Evolutionary conservation across 2,113 vertebrate species (phyloP), one percentile per base, ranked within the genome.

Genomic region (Phoxinus phoxinus): DNA sequence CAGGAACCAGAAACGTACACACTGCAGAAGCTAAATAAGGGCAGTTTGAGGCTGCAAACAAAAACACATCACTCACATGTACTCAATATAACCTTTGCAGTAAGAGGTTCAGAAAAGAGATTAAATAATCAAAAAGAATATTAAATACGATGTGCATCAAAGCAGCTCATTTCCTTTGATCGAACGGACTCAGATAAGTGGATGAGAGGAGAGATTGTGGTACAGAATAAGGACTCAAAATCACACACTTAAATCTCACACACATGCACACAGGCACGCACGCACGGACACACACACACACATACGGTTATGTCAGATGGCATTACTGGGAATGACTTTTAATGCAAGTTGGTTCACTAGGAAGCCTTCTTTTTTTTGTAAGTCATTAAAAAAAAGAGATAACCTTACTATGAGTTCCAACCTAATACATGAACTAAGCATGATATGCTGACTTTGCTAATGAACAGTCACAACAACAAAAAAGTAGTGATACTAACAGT

Each of bases 191-290:
- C 32, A 21, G 77, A 15, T 25, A 30, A 81, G 23, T 21, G 41
- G 56, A 63, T 27, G 37, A 65, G 59, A 11, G 23, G 4, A 32
- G 27, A 58, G 56, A 59, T 25, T 59, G 35, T 58, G 17, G 51
- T 23, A 37, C 4, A 77, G 48, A 58, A 77, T 73, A 27, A 51
- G 27, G 37, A 46, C 37, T 73, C 37, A n/a, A 23, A 56, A 21
- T 56, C 6, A 56, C 53, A 73, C 15, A 3, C 25, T 46, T 12
- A 17, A 53, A 46, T 3, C 25, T 17, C 27, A 11, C 67, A 46
- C 69, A 63, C 41, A 58, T 41, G 25, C 75, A 81, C 51, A 82
- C 82, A 90, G n/a, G n/a, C n/a, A n/a, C n/a, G n/a, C n/a, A n/a
- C n/a, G n/a, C 58, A 30, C 15, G n/a, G n/a, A 23, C 41, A 32